Evolutionary conservation across 1,140 invertebrate genomes (phyloP).

Genomic region (Drosophila teissieri): DNA sequence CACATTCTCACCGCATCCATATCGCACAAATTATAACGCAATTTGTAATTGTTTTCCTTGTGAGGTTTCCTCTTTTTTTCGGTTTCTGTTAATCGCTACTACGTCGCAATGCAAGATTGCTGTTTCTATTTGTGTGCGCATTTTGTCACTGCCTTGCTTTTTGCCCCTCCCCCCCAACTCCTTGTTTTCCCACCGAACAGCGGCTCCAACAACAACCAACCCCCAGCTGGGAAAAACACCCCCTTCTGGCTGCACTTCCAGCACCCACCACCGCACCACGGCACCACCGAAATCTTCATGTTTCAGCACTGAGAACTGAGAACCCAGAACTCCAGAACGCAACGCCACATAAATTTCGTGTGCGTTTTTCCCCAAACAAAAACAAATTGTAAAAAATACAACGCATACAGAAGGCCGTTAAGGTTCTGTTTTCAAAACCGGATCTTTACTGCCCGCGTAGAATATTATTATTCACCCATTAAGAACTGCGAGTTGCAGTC

Average conservation of each 20-base stretch:
- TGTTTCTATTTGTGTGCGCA: conserved; percentile 35
- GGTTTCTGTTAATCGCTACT: conserved; percentile 47
- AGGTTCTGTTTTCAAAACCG: neutral
- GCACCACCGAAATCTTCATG: conserved; percentile 25
- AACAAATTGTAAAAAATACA: conserved; percentile 3
- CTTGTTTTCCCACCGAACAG: neutral
- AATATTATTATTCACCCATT: neutral
- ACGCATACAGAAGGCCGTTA: neutral
- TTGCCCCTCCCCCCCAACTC: neutral
- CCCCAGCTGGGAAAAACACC: conserved; percentile 62
- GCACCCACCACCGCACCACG: conserved; percentile 30
- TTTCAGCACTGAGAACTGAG: conserved; percentile 8
- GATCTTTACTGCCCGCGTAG: neutral
- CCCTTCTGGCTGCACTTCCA: conserved; percentile 58
- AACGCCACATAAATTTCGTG: conserved; percentile 18
- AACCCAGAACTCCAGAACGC: conserved; percentile 13
- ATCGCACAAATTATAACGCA: conserved; percentile 71
- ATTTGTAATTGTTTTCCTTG: conserved; percentile 62
- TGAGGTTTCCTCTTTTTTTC: conserved; percentile 11
- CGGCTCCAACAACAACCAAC: conserved; percentile 59
- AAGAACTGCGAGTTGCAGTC: neutral
- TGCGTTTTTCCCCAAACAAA: conserved; percentile 15
- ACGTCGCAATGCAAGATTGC: conserved; percentile 60
- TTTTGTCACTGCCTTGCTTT: conserved; percentile 45
- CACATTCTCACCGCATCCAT: conserved; percentile 35